Base-by-base conservation (phyloP, 2,113 vertebrate genomes). In the Glaucomys volans region DNA sequence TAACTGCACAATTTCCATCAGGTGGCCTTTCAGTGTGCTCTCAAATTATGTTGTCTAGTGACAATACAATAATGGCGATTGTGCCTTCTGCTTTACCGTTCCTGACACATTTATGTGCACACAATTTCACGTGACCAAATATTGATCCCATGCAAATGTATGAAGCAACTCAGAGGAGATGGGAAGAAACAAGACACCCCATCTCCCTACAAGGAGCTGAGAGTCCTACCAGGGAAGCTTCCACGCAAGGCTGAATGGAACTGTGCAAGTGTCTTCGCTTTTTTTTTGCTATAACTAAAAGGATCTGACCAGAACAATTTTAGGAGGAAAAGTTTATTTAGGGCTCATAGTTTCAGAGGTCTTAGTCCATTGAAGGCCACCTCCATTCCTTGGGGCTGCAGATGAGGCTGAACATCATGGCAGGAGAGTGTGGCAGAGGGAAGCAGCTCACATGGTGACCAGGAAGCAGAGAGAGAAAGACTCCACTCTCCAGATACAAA, bases 111-210 rank as follows among this genome's bases (percentile, higher is more conserved):
- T 64, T 84, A 47, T 18, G 24, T 7, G 8, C 4, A 10, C 8
- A 9, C 8, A 0, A 2, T n/a, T 74, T 67, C 30, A 1, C 14
- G 37, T 4, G 30, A 57, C 54, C 26, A 16, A 4, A n/a, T 44
- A 42, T 94, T 90, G 57, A 69, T 8, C n/a, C 47, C 64, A 16
- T 18, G 76, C 4, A 18, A 54, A 62, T 85, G 71, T 50, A 57
- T 22, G 26, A 71, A 72, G n/a, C 17, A 83, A 7, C 57, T 40
- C 42, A 11, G 50, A n/a, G 1, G 20, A 17, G 35, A 13, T 14
- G 11, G 57, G 54, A 87, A 44, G 85, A 26, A 52, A 89, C 4
- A 4, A 8, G 64, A 77, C 7, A 44, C 17, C 7, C 6, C 35
- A 59, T 44, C 11, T 40, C 59, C 62, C 37, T 69, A 13, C 26